Base-by-base conservation (phyloP, 2,888 invertebrate genomes). In the Cheilosia scutellata region DNA sequence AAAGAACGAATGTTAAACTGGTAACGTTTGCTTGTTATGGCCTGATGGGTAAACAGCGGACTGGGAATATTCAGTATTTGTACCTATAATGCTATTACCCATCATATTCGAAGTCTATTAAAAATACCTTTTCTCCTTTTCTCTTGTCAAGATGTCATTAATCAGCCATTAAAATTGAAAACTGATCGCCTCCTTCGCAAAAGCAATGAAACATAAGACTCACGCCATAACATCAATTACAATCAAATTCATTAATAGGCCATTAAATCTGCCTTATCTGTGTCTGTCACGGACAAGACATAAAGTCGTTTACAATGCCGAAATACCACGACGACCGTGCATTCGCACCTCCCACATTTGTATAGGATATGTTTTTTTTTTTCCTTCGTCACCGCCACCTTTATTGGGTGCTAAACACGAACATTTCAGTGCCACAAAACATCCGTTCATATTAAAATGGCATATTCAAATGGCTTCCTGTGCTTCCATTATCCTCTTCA, bases 211-310 rank as follows among this genome's bases (percentile, higher is more conserved):
- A 66, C 60, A 47, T 77, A 82, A 66, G 51, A 65, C 31, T 60
- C 77, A 66, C 60, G 40, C 77, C 66, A 74, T 79, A 51, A 70
- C 79, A 84, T 80, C 79, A 84, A 80, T 84, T 75, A 80, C 79
- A 80, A 80, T 84, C 75, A 80, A 80, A 80, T 75, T 84, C 75
- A 80, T 84, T 80, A 84, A 80, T 84, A 84, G 84, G 58, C 65
- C 74, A 80, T 84, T 80, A 84, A 84, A 80, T 80, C 75, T 71
- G 78, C 70, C 84, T 84, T 84, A 84, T 80, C 84, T 76, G 70
- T 44, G 66, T 44, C 70, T 84, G 84, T 79, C 84, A 84, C 79
- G 84, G 79, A 79, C 84, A 84, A 70, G 75, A 74, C 75, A 77
- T 82, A 82, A 82, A 77, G 72, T 77, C 82, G 84, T 75, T 84